Base-by-base conservation (phyloP, 2,888 invertebrate species). In the Vandiemenella viatica region DNA sequence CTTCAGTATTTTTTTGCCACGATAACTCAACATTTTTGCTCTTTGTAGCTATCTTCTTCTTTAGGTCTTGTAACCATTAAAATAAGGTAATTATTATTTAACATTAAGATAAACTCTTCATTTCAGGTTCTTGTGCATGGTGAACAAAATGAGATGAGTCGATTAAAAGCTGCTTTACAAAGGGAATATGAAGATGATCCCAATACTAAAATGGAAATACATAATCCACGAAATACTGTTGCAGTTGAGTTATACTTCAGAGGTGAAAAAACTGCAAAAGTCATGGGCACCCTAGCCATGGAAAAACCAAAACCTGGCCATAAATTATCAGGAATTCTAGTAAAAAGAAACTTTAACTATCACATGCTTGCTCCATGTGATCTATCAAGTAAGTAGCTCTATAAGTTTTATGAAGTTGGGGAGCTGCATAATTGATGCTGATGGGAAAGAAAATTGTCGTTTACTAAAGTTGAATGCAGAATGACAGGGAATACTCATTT, bases 61-160 rank as follows among this genome's bases (percentile, higher is more conserved):
- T n/a, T n/a, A n/a, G n/a, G n/a, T n/a, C n/a, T n/a, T n/a, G n/a
- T n/a, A n/a, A n/a, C n/a, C n/a, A n/a, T n/a, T n/a, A n/a, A n/a
- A n/a, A n/a, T n/a, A n/a, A n/a, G n/a, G n/a, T n/a, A n/a, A n/a
- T n/a, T n/a, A n/a, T n/a, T n/a, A n/a, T n/a, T n/a, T n/a, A n/a
- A n/a, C n/a, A n/a, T n/a, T n/a, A n/a, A n/a, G n/a, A n/a, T n/a
- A n/a, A n/a, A n/a, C n/a, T n/a, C n/a, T n/a, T n/a, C n/a, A n/a
- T 53, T 53, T 23, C 58, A 85, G 84, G 79, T 93, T 41, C 68
- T 96, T 43, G 98, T 99, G 0, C 98, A 98, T 66, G 98, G 98
- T 0, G 98, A 98, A 65, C 90, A 90, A 68, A 98, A 97, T 69
- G 98, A 98, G 73, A 98, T 98, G 98, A 85, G 83, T 1, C 79